These are phyloP conservation scores for Hyla sarda DNA, from an alignment of 2,113 vertebrate genomes.

Conservation along the genomic window DNA sequence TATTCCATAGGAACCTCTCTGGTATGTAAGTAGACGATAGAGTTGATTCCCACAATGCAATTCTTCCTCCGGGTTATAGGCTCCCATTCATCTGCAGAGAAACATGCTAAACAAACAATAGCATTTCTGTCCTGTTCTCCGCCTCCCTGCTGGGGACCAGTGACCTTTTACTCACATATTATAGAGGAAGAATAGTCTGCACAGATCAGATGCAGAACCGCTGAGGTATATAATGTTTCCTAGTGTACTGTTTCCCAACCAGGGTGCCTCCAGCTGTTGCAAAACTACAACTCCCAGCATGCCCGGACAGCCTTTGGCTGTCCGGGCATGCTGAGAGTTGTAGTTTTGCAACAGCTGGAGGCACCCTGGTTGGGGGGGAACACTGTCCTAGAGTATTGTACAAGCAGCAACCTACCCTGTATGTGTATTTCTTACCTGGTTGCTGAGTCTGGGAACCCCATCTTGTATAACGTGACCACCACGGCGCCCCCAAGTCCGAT, in stretches of 20 bases:
- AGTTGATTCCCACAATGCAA: neutral
- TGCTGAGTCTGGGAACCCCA: slow-evolving; percentile 82
- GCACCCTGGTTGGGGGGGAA: too few species aligned
- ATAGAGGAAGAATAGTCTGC: neutral
- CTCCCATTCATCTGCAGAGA: neutral
- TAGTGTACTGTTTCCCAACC: too few species aligned
- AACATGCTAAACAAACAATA: neutral
- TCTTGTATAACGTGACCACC: slow-evolving; percentile 85
- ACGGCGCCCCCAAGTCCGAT: slow-evolving; percentile 90
- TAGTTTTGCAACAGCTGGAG: too few species aligned
- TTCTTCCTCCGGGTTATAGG: neutral
- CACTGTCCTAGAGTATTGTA: too few species aligned
- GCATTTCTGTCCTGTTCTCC: neutral
- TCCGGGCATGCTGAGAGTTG: too few species aligned
- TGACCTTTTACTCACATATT: neutral
- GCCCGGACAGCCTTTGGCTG: too few species aligned
- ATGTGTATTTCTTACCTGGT: slow-evolving; percentile 77
- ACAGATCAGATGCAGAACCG: neutral
- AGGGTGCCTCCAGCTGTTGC: too few species aligned
- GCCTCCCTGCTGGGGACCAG: neutral
- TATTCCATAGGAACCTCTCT: too few species aligned
- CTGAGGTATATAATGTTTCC: too few species aligned
- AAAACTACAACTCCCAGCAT: too few species aligned
- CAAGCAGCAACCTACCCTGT: too few species aligned
- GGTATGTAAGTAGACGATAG: neutral